Evolutionary conservation across 1,140 invertebrate species (phyloP).

Genomic region (Drosophila ficusphila): DNA sequence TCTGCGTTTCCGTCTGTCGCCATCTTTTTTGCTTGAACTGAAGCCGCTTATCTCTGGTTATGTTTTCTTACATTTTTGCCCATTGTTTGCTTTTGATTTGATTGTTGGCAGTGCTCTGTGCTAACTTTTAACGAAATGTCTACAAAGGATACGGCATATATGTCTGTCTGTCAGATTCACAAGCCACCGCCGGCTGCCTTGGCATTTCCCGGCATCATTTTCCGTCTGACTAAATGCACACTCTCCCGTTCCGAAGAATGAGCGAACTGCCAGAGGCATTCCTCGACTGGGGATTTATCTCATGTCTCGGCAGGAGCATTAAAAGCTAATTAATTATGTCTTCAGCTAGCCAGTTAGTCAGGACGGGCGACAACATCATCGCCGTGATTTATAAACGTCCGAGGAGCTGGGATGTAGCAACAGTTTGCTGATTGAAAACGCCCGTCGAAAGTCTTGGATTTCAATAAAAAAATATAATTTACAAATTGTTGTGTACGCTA

Average conservation of each 20-base stretch:
- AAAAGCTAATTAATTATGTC: constrained; percentile 81
- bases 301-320: constrained; percentile 54
- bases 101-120: constrained; percentile 74
- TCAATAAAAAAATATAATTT: constrained; percentile 77
- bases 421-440: constrained; percentile 71
- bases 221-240: constrained; percentile 82
- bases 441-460: constrained; percentile 66
- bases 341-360: constrained; percentile 72
- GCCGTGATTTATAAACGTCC: constrained; percentile 57
- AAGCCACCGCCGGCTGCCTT: constrained; percentile 26
- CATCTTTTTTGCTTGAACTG: constrained; percentile 76
- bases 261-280: constrained; percentile 37
- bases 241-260: not conserved
- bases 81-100: constrained; percentile 83
- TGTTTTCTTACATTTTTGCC: constrained; percentile 83
- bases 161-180: constrained; percentile 73
- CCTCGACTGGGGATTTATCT: constrained; percentile 31
- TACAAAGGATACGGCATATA: constrained; percentile 66
- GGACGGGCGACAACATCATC: constrained; percentile 37
- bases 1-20: constrained; percentile 78
- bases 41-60: constrained; percentile 83
- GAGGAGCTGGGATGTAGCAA: constrained; percentile 7
- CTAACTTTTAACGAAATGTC: constrained; percentile 82
- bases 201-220: constrained; percentile 71
- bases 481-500: constrained; percentile 46